phyloP scores from a whole-genome alignment of 2,888 invertebrate species.

The Lissonota sp. region DNA sequence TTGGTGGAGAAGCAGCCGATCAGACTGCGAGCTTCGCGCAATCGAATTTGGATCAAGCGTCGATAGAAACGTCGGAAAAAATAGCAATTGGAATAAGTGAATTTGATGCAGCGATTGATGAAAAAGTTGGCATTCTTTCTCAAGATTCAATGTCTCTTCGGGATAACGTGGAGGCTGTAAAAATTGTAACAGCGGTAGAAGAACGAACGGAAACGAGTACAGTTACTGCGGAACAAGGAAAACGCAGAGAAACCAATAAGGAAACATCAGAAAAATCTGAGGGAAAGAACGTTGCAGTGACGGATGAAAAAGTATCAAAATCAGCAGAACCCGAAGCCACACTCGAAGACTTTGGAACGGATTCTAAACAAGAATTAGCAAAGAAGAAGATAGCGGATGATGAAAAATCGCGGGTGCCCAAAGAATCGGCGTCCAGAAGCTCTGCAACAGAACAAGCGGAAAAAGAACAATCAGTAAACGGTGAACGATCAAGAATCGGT shows the following conservation, averaged over 20 bases:
- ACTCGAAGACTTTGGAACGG: background rate
- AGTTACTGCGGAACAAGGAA: slow-evolving; percentile 37
- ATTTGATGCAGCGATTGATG: slow-evolving; percentile 2
- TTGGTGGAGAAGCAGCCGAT: background rate
- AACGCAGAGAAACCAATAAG: background rate
- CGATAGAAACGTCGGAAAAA: background rate
- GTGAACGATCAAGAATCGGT: background rate
- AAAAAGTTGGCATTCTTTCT: background rate
- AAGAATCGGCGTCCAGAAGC: background rate
- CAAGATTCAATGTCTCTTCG: background rate
- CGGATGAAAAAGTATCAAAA: slow-evolving; percentile 3
- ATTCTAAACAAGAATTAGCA: background rate
- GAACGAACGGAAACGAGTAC: slow-evolving; percentile 5
- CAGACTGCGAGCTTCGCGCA: background rate
- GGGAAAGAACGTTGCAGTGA: background rate
- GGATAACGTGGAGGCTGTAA: background rate
- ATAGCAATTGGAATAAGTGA: slow-evolving; percentile 5
- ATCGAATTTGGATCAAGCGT: background rate
- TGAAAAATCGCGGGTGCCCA: background rate
- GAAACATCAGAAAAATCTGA: background rate
- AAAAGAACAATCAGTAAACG: background rate
- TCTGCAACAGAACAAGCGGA: background rate
- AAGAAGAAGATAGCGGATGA: background rate
- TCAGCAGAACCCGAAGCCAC: slow-evolving; percentile 9
- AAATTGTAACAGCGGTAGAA: slow-evolving; percentile 2